phyloP scores from a whole-genome alignment of 2,888 invertebrate species.

The Sesamia inferens region DNA sequence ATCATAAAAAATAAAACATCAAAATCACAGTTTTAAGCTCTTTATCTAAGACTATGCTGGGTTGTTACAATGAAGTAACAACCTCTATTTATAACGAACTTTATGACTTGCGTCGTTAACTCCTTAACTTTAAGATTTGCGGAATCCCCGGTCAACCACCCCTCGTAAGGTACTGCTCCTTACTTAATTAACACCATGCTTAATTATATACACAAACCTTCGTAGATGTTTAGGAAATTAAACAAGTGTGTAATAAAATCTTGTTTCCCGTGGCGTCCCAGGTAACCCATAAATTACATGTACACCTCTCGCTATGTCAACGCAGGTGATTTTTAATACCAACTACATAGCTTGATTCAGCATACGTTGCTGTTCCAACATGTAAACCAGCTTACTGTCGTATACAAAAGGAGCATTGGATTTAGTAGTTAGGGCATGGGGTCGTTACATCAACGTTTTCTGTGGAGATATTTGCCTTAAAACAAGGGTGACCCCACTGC shows the following conservation, averaged over 20 bases:
- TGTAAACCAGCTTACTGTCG: too few species aligned
- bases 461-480: constrained; percentile 54
- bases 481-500: constrained; percentile 72
- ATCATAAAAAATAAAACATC: too few species aligned
- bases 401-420: constrained; percentile 18
- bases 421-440: not conserved
- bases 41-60: not conserved
- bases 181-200: constrained; percentile 69
- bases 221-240: constrained; percentile 74
- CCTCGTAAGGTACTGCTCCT: constrained; percentile 49
- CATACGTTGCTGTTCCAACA: constrained; percentile 30
- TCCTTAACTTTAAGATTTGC: constrained; percentile 46
- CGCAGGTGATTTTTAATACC: constrained; percentile 39
- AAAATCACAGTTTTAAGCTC: not conserved
- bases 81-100: constrained; percentile 12
- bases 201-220: constrained; percentile 70
- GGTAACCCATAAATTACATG: constrained; percentile 75
- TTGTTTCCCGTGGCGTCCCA: constrained; percentile 68
- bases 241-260: constrained; percentile 80
- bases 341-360: not conserved
- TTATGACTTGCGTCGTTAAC: constrained; percentile 20
- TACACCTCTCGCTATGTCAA: constrained; percentile 66
- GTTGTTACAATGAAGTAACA: constrained; percentile 25
- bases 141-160: constrained; percentile 28
- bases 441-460: constrained; percentile 24